Base-by-base conservation (phyloP, 2,797 vertebrate genomes). In the Delichon dasypus region DNA sequence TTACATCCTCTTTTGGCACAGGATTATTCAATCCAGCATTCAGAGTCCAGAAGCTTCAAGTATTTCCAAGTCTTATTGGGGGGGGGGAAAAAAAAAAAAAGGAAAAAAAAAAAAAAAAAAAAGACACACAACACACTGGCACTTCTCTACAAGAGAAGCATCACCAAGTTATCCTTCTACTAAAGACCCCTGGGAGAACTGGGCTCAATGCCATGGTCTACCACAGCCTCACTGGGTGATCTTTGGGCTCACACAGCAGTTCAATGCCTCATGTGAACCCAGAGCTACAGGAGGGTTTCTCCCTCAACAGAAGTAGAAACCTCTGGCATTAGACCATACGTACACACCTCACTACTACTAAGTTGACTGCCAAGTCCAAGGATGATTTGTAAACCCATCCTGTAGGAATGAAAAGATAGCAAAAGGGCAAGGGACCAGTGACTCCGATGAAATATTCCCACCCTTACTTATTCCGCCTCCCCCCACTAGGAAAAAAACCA, bases 321-420 rank as follows among this genome's bases (percentile, higher is more conserved):
- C 34, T 7, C 0, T 12, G 38, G 32, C 57, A 71, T 18, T 50
- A 67, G 68, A 57, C 34, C 9, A 0, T 13, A 40, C 0, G 0
- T 6, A 57, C 3, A 29, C 36, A 36, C n/a, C 40, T 67, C 12
- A 27, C 30, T 21, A 11, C 40, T 42, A 5, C 54, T 71, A 32
- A 55, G 11, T 1, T 57, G 22, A 21, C 44, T 72, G 23, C 48
- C 75, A 58, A 60, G 44, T 14, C 20, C 32, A 38, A 11, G 11
- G 21, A 23, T 47, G 17, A 45, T 78, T 75, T 60, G 26, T 58
- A 88, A 81, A 58, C 44, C 62, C 54, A 55, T 27, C 21, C 25
- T 8, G 8, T 27, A 22, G 9, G 19, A 48, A 48, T 38, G 62
- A 78, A 84, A 84, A 64, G 62, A 13, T 0, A 42, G 20, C 32